phyloP scores from a whole-genome alignment of 1,140 invertebrate species.

The Trachymyrmex cornetzi region DNA sequence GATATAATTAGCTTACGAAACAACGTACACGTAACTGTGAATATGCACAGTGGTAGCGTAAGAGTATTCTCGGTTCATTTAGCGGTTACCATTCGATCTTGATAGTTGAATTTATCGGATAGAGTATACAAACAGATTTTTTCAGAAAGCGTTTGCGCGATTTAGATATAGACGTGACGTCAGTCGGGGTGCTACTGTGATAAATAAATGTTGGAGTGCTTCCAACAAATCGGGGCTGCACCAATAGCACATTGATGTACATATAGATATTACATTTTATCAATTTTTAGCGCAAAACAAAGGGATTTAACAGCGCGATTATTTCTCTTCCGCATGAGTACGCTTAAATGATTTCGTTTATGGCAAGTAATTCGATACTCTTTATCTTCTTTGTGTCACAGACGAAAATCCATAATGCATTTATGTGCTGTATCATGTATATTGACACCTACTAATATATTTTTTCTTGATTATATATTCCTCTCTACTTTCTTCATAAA shows the following conservation, averaged over 20 bases:
- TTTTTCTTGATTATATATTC: neutral
- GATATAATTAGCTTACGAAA: constrained; percentile 10
- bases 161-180: constrained; percentile 36
- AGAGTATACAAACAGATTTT: neutral
- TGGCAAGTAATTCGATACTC: neutral
- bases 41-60: neutral
- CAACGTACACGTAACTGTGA: constrained; percentile 36
- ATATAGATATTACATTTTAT: constrained; percentile 41
- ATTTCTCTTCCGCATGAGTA: neutral
- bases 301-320: neutral
- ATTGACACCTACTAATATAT: neutral
- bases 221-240: constrained; percentile 7
- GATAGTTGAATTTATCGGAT: constrained; percentile 36
- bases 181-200: constrained; percentile 61
- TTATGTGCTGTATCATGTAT: constrained; percentile 11
- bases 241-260: constrained; percentile 57
- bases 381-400: neutral
- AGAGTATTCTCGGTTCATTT: constrained; percentile 15
- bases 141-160: constrained; percentile 18
- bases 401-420: neutral
- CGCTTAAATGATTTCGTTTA: constrained; percentile 6
- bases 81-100: neutral
- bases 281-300: constrained; percentile 36
- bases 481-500: constrained; percentile 16
- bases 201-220: constrained; percentile 54